These are phyloP conservation scores for Auanema freiburgensis DNA, from an alignment of 2,888 invertebrate genomes.

Conservation along the genomic window DNA sequence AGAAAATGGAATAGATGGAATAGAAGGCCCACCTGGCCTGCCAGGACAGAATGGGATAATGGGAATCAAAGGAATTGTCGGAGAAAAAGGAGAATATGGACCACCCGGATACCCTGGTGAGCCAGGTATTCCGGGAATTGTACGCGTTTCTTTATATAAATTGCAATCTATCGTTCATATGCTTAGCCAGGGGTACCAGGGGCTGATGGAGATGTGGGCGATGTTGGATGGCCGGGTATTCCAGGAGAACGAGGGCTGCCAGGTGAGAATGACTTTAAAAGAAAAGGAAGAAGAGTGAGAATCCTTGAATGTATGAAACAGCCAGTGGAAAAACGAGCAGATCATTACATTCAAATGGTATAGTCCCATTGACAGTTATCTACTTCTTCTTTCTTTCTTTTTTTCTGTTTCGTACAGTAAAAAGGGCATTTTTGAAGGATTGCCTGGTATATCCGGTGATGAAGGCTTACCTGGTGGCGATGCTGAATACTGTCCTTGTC, in stretches of 20 bases:
- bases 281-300: neutral
- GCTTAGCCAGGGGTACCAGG: neutral
- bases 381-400: too few species aligned
- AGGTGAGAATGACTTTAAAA: too few species aligned
- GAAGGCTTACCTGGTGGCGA: slow-evolving; percentile 30
- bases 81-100: slow-evolving; percentile 11
- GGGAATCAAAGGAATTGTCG: slow-evolving; percentile 22
- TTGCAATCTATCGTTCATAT: too few species aligned
- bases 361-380: too few species aligned
- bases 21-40: slow-evolving; percentile 5
- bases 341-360: too few species aligned
- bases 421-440: slow-evolving; percentile 9
- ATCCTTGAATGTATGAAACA: neutral
- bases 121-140: slow-evolving; percentile 10
- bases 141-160: neutral
- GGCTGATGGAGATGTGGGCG: neutral
- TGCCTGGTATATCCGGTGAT: slow-evolving; percentile 23
- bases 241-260: slow-evolving; percentile 3
- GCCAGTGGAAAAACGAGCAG: neutral
- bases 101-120: slow-evolving; percentile 7
- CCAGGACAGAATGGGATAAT: slow-evolving; percentile 14
- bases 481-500: slow-evolving; percentile 40
- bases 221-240: slow-evolving; percentile 5
- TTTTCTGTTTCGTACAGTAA: too few species aligned
- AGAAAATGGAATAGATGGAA: neutral